phyloP scores from a whole-genome alignment of 2,797 vertebrate genomes.

The Paramormyrops hopkinsi region DNA sequence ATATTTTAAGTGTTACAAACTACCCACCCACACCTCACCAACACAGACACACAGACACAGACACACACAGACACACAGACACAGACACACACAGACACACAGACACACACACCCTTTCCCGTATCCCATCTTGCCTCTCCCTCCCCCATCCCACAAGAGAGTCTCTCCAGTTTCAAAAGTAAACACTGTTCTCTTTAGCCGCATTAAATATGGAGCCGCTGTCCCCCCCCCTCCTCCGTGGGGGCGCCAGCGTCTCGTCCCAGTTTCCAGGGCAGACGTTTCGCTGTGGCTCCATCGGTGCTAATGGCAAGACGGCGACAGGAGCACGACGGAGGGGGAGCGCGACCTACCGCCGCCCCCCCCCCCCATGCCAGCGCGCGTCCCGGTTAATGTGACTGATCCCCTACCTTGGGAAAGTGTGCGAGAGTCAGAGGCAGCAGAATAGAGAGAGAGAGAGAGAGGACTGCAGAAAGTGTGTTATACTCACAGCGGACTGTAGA shows the following conservation, averaged over 20 bases:
- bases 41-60: slow-evolving; percentile 29
- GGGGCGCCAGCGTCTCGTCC: slow-evolving; percentile 31
- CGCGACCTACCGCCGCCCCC: slow-evolving; percentile 38
- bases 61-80: slow-evolving; percentile 35
- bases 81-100: slow-evolving; percentile 36
- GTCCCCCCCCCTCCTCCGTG: slow-evolving; percentile 18
- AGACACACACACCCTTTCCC: slow-evolving; percentile 30
- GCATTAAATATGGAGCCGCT: neutral
- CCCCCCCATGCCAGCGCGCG: slow-evolving; percentile 30
- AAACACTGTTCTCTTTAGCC: slow-evolving; percentile 35
- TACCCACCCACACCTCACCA: neutral
- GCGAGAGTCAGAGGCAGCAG: slow-evolving; percentile 16
- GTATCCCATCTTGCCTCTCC: slow-evolving; percentile 27
- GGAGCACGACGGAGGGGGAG: slow-evolving; percentile 39
- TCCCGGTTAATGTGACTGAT: slow-evolving; percentile 25
- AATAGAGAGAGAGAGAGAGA: slow-evolving; percentile 25
- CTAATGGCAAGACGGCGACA: neutral
- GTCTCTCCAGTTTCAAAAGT: slow-evolving; percentile 38
- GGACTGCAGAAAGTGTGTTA: slow-evolving; percentile 36
- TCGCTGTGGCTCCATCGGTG: neutral
- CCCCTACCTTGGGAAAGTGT: slow-evolving; percentile 25
- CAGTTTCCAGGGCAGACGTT: slow-evolving; percentile 22
- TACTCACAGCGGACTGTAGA: slow-evolving; percentile 69
- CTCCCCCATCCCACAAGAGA: slow-evolving; percentile 37
- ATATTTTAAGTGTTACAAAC: neutral